Evolutionary conservation across 2,888 invertebrate species (phyloP).

Genomic region (Liodrosophila aerea): DNA sequence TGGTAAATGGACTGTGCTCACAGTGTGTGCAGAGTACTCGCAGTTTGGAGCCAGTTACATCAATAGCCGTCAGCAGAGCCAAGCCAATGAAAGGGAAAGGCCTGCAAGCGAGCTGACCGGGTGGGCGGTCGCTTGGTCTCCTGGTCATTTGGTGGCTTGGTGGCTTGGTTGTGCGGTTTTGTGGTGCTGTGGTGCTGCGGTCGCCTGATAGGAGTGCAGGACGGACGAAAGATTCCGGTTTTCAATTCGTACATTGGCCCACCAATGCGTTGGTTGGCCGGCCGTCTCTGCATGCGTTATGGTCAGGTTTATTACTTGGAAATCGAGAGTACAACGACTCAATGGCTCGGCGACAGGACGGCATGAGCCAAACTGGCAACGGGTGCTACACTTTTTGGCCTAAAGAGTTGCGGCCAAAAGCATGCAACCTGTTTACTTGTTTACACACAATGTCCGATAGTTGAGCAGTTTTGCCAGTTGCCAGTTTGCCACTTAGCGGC

Average conservation of each 20-base stretch:
- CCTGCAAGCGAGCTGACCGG: constrained; percentile 15
- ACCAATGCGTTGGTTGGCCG: constrained; percentile 54
- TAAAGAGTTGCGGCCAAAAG: constrained; percentile 55
- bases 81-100: constrained; percentile 66
- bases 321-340: constrained; percentile 77
- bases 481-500: constrained; percentile 62
- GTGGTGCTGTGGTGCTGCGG: too few species aligned
- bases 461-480: constrained; percentile 39
- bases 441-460: constrained; percentile 15
- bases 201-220: too few species aligned
- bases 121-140: constrained; percentile 6
- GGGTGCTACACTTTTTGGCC: constrained; percentile 73
- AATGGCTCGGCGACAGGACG: constrained; percentile 38
- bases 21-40: too few species aligned
- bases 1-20: too few species aligned
- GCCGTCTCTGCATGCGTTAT: constrained; percentile 16
- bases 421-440: constrained; percentile 40
- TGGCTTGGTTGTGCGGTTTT: neutral
- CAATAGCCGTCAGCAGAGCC: constrained; percentile 25
- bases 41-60: constrained; percentile 30
- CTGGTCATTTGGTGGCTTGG: too few species aligned
- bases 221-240: constrained; percentile 72
- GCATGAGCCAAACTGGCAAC: constrained; percentile 27
- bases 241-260: constrained; percentile 64
- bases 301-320: constrained; percentile 63